phyloP scores from a whole-genome alignment of 2,797 vertebrate genomes.

The Ispidina picta region DNA sequence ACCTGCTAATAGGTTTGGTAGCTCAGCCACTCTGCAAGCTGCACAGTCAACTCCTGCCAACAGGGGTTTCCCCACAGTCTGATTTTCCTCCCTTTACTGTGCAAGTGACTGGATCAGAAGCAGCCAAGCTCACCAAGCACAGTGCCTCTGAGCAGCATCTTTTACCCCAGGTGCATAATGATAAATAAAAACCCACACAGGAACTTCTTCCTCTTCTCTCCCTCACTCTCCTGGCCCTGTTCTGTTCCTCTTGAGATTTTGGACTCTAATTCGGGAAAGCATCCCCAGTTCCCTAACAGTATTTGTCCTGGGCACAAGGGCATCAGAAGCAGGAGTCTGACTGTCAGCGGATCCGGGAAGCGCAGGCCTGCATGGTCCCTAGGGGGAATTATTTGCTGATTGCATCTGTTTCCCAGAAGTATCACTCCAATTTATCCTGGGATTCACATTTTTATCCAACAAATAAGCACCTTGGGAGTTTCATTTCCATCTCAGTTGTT shows the following conservation, averaged over 20 bases:
- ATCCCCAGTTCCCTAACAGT: background rate
- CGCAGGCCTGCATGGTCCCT: background rate
- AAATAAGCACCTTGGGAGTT: slow-evolving; percentile 58
- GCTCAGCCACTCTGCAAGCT: background rate
- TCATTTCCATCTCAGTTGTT: slow-evolving; percentile 50
- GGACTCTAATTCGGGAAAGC: background rate
- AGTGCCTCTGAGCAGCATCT: background rate
- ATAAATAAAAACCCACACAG: background rate
- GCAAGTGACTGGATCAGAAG: background rate
- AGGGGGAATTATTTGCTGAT: slow-evolving; percentile 52
- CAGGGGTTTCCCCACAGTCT: background rate
- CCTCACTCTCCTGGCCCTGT: background rate
- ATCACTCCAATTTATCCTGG: slow-evolving; percentile 42
- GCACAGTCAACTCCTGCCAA: background rate
- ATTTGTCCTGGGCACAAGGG: slow-evolving; percentile 25
- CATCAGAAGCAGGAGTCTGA: slow-evolving; percentile 14
- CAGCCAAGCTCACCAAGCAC: background rate
- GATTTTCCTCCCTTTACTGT: background rate
- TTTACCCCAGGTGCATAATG: background rate
- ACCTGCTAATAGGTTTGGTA: background rate
- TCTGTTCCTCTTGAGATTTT: background rate
- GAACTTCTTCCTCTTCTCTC: background rate
- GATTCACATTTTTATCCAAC: slow-evolving; percentile 32
- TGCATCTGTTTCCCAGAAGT: slow-evolving; percentile 66
- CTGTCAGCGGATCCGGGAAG: slow-evolving; percentile 50